Evolutionary conservation across 1,140 invertebrate species (phyloP).

Genomic region (Penaeus vannamei): DNA sequence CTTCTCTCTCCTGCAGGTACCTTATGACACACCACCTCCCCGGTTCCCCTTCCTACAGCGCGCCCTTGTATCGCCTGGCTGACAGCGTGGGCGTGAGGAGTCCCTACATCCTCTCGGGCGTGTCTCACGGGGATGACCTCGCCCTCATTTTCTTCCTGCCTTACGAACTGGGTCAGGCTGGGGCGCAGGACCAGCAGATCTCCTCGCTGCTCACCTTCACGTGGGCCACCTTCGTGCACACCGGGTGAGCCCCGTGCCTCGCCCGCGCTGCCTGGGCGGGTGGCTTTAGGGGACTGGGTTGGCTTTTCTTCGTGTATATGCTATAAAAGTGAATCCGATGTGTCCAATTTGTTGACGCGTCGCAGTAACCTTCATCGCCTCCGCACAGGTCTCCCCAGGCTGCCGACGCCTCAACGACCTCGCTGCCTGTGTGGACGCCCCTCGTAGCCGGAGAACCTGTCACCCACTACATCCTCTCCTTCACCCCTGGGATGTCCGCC

Average conservation of each 20-base stretch:
- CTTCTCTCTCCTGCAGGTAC: constrained; percentile 35
- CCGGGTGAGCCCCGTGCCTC: constrained; percentile 56
- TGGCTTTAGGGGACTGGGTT: too few species aligned
- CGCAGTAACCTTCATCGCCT: neutral
- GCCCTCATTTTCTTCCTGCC: constrained; percentile 81
- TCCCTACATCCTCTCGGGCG: constrained; percentile 71
- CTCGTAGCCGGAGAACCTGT: constrained; percentile 36
- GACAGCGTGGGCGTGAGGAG: constrained; percentile 32
- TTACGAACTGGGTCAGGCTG: constrained; percentile 19
- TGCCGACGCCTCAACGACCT: neutral
- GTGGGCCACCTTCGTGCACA: constrained; percentile 60
- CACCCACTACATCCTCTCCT: constrained; percentile 36
- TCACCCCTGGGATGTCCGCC: constrained; percentile 25
- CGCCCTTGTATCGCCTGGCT: constrained; percentile 17
- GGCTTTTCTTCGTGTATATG: too few species aligned
- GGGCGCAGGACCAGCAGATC: constrained; percentile 42
- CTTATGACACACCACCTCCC: constrained; percentile 50
- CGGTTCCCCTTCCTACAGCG: constrained; percentile 32
- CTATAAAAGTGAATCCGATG: too few species aligned
- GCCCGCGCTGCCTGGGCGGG: neutral
- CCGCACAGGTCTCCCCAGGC: constrained; percentile 17
- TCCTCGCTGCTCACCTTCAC: constrained; percentile 47
- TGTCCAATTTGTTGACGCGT: neutral
- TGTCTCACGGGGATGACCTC: constrained; percentile 82
- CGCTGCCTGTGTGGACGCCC: constrained; percentile 39